Evolutionary conservation across 2,113 vertebrate species (phyloP).

Genomic region (Xiphophorus hellerii): DNA sequence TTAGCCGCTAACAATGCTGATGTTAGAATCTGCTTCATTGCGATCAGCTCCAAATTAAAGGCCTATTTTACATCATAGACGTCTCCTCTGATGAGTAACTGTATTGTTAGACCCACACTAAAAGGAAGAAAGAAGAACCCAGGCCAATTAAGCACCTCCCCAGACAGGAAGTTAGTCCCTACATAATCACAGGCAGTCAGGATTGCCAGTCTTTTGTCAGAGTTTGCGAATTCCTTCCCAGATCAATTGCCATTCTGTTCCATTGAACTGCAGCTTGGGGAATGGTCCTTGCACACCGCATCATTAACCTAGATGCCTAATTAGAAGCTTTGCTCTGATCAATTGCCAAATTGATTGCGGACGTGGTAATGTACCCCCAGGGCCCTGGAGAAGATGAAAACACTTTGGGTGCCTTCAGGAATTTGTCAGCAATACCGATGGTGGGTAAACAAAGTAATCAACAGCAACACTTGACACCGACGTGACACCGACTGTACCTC

Average conservation of each 20-base stretch:
- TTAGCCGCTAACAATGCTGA: too few species aligned
- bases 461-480: conserved; percentile 51
- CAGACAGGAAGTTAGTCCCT: conserved; percentile 71
- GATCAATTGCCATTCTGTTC: conserved; percentile 72
- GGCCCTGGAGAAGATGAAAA: conserved; percentile 56
- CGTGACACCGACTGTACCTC: conserved; percentile 53
- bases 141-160: conserved; percentile 74
- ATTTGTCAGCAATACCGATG: conserved; percentile 64
- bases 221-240: conserved; percentile 64
- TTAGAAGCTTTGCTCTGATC: conserved; percentile 77
- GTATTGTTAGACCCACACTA: neutral
- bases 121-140: conserved; percentile 24
- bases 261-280: conserved; percentile 63
- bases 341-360: conserved; percentile 77
- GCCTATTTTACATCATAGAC: neutral
- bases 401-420: conserved; percentile 67
- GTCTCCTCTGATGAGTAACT: neutral
- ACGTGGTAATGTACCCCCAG: conserved; percentile 63
- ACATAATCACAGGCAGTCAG: conserved; percentile 73
- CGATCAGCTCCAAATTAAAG: neutral
- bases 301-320: conserved; percentile 77
- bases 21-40: too few species aligned
- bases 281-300: conserved; percentile 56
- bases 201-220: conserved; percentile 75
- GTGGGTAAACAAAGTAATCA: conserved; percentile 78